These are phyloP conservation scores for Heteropelma amictum DNA, from an alignment of 2,888 invertebrate species.

Conservation along the genomic window DNA sequence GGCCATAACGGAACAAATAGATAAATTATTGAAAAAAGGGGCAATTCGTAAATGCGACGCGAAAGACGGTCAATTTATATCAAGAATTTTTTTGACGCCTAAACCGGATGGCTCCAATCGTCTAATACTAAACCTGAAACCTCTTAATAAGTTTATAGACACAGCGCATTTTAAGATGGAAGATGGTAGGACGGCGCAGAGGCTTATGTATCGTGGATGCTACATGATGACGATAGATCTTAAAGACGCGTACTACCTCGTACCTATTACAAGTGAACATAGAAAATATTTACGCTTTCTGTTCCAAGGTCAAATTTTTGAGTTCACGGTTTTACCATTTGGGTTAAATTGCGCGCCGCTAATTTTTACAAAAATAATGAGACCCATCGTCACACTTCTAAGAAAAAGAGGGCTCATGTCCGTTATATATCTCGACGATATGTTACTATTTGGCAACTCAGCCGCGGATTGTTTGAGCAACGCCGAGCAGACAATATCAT, in stretches of 20 bases:
- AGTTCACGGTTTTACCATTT: constrained; percentile 17
- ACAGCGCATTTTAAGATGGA: constrained; percentile 63
- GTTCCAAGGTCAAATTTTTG: constrained; percentile 10
- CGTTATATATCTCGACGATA: constrained; percentile 21
- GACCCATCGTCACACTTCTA: neutral
- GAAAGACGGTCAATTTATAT: too few species aligned
- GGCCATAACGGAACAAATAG: too few species aligned
- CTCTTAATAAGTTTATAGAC: constrained; percentile 57
- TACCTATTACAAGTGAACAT: neutral
- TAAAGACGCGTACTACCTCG: constrained; percentile 36
- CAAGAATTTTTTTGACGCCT: too few species aligned
- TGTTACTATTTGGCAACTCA: constrained; percentile 15
- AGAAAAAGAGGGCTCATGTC: constrained; percentile 4
- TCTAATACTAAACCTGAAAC: too few species aligned
- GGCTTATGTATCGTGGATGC: constrained; percentile 10
- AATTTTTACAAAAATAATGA: constrained; percentile 32
- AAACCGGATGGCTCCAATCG: too few species aligned
- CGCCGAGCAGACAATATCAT: neutral
- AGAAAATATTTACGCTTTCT: constrained; percentile 31
- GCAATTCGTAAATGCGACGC: too few species aligned
- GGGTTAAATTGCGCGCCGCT: constrained; percentile 6
- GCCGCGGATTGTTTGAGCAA: neutral
- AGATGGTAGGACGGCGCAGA: constrained; percentile 54
- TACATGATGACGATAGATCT: constrained; percentile 7
- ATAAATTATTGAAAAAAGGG: too few species aligned